Base-by-base conservation (phyloP, 2,888 invertebrate species). In the Euclidia mi region DNA sequence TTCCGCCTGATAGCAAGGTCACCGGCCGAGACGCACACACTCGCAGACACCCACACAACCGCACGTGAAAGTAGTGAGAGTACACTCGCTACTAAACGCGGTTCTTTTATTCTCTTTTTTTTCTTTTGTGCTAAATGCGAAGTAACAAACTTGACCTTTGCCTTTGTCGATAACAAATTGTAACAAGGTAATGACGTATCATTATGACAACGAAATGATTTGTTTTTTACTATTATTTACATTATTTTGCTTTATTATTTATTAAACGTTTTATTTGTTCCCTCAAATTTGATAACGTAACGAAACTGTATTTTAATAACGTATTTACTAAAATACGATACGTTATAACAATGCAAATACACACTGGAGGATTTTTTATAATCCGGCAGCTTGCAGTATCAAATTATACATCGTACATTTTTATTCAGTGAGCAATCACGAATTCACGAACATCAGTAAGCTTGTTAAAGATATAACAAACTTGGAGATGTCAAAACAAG, bases 1-100 rank as follows among this genome's bases (percentile, higher is more conserved):
- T 94, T 94, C 94, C 94, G 94, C 92, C 91, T 94, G 94, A 94
- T 94, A 93, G 94, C 93, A 92, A 94, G 94, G 92, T 92, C 92
- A 94, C 92, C 92, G 92, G 89, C 92, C 90, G 90, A 79, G 72
- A 79, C 88, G 77, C 90, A 88, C 90, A 85, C 89, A 75, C 44
- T 49, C 65, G 64, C 56, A 50, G 55, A 53, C 66, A 67, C 80
- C 47, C 81, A 83, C 87, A 75, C 85, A 71, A 34, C 20, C 64
- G 69, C 62, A 76, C 80, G 88, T 85, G 92, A 93, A 94, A 93
- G 93, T 87, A 90, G 93, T 90, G 92, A 93, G 91, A 93, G 93
- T 92, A 92, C 90, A 87, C 76, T 89, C 89, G 86, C 81, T 79
- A 55, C 46, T 81, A 69, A 68, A 58, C 56, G 61, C 37, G 48